Base-by-base conservation (phyloP, 1,140 invertebrate genomes). In the Whitmania pigra region DNA sequence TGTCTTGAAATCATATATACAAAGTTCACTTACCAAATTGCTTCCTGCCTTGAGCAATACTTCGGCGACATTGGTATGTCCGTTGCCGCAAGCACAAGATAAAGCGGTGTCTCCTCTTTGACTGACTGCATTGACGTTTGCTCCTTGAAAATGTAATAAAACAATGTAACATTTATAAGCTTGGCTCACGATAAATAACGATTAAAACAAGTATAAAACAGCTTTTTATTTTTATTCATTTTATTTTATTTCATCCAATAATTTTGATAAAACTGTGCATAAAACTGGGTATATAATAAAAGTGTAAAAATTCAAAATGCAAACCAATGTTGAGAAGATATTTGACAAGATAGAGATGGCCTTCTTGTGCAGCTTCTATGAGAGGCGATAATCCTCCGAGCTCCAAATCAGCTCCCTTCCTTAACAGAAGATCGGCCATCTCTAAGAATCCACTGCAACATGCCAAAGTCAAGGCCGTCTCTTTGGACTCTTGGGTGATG, bases 41-140 rank as follows among this genome's bases (percentile, higher is more conserved):
- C n/a, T 20, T 2, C 60, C 60, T 18, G 36, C 11, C 25, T 49
- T 66, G 9, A 55, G 20, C 15, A 57, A 54, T 11, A 97, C 84
- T 82, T 96, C 92, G 17, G 97, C 94, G 84, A 98, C 98, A 82
- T 93, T 87, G 77, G 90, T 90, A 83, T 99, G 95, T 0, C 97
- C 97, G 81, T 99, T 99, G 79, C 99, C 96, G 63, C 96, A 95
- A 73, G 95, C 94, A 78, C 99, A 99, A 53, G 96, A 99, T 5
- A 99, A 86, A 13, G 96, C 95, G 18, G 97, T 99, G 82, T 99
- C 96, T 68, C 94, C 85, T 22, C 93, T 95, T 68, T 99, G 96
- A 17, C 96, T 95, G 27, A 93, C 89, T 11, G 96, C 94, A 84
- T 99, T 99, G 0, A 98, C 94, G 85, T 99, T 95, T 15, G 96